phyloP scores from a whole-genome alignment of 2,888 invertebrate species.

The Hedychridium roseum region DNA sequence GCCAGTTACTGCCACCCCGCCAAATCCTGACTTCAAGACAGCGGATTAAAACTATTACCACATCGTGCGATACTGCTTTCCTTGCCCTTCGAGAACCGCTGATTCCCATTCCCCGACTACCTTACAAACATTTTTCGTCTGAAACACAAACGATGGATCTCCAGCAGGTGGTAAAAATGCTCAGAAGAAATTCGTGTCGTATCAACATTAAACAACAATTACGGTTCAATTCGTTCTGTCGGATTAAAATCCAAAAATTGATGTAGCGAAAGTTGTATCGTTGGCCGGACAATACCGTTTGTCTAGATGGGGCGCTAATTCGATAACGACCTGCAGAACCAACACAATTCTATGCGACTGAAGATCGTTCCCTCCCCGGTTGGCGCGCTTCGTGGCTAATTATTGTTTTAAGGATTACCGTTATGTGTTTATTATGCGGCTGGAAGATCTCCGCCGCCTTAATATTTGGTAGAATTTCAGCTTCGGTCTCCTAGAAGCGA shows the following conservation, averaged over 20 bases:
- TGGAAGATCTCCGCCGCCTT: slow-evolving; percentile 44
- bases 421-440: slow-evolving; percentile 63
- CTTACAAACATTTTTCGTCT: not conserved
- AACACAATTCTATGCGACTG: slow-evolving; percentile 33
- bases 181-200: too few relatives aligned
- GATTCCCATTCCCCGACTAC: slow-evolving; percentile 14
- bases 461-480: slow-evolving; percentile 59
- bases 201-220: too few relatives aligned
- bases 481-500: slow-evolving; percentile 37
- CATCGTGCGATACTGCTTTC: slow-evolving; percentile 36
- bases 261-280: too few relatives aligned
- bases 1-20: slow-evolving; percentile 58
- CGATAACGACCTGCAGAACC: slow-evolving; percentile 47
- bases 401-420: slow-evolving; percentile 64
- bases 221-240: not conserved
- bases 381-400: slow-evolving; percentile 56
- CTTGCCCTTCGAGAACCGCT: slow-evolving; percentile 17
- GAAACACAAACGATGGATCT: too few relatives aligned
- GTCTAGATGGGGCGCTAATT: slow-evolving; percentile 43
- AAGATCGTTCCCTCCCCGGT: slow-evolving; percentile 43
- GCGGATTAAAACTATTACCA: slow-evolving; percentile 64
- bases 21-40: slow-evolving; percentile 63
- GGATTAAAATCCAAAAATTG: too few relatives aligned
- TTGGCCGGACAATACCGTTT: not conserved
- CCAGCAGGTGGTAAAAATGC: too few relatives aligned